Evolutionary conservation across 2,888 invertebrate genomes (phyloP).

Genomic region (Gymnosoma rotundatum): DNA sequence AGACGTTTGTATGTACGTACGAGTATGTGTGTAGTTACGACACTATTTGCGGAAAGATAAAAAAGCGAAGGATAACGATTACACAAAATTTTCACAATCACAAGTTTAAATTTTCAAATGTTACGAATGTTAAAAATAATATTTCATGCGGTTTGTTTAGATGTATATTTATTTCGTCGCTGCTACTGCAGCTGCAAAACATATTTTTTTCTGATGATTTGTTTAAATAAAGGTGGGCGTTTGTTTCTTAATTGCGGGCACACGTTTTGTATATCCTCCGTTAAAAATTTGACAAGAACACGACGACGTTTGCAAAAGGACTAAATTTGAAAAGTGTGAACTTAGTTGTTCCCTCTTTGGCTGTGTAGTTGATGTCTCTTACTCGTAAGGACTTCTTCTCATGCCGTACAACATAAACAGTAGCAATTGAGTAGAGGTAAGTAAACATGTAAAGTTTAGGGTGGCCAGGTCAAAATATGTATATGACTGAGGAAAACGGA

Average conservation of each 20-base stretch:
- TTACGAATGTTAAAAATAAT: constrained; percentile 22
- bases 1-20: background rate
- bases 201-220: constrained; percentile 9
- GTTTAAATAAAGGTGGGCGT: constrained; percentile 52
- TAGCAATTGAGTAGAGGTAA: constrained; percentile 60
- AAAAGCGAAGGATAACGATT: constrained; percentile 1
- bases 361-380: constrained; percentile 58
- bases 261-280: constrained; percentile 66
- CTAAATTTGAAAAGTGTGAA: constrained; percentile 75
- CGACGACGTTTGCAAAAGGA: constrained; percentile 80
- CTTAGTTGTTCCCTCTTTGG: constrained; percentile 69
- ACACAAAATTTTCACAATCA: constrained; percentile 31
- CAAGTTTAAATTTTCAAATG: constrained; percentile 13
- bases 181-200: constrained; percentile 38
- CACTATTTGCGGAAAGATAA: too few species aligned
- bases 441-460: constrained; percentile 47
- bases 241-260: constrained; percentile 51
- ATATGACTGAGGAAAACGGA: background rate
- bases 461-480: constrained; percentile 3
- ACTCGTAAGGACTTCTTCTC: constrained; percentile 69
- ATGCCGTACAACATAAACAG: constrained; percentile 52
- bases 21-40: too few species aligned
- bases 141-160: background rate
- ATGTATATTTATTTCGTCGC: constrained; percentile 9
- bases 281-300: constrained; percentile 75